Percentiles rank a stretch among this genome's conserved stretches.
phyloP scores from a whole-genome alignment of 2,113 vertebrate species.

The Syrrhaptes paradoxus region DNA sequence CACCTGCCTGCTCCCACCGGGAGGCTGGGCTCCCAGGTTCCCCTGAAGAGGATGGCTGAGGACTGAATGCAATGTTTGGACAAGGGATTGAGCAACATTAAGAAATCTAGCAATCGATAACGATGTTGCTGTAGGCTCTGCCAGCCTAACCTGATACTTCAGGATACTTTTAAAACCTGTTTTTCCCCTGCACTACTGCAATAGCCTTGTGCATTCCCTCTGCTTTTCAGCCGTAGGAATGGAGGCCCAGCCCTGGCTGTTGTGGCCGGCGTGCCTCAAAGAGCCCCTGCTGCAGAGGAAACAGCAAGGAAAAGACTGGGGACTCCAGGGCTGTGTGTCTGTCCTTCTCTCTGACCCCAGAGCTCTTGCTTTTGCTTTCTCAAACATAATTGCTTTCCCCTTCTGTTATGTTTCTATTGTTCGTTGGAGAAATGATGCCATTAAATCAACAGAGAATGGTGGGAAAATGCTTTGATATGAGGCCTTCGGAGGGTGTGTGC shows the following conservation, averaged over 20 bases:
- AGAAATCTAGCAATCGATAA: neutral
- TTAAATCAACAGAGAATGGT: conserved; percentile 60
- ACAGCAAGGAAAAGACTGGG: neutral
- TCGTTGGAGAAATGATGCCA: neutral
- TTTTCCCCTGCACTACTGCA: neutral
- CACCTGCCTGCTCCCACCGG: neutral
- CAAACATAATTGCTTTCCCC: conserved; percentile 27
- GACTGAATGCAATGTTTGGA: neutral
- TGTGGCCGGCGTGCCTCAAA: rapidly evolving
- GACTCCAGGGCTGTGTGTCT: neutral
- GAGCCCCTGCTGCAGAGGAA: neutral
- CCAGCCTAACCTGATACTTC: neutral
- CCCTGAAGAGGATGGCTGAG: neutral
- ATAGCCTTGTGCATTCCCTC: neutral
- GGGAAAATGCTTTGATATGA: conserved; percentile 60
- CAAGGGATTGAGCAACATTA: neutral
- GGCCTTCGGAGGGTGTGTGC: neutral
- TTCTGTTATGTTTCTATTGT: conserved; percentile 49
- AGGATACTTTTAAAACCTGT: neutral
- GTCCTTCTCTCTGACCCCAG: neutral
- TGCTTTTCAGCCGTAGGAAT: neutral
- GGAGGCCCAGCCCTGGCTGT: neutral
- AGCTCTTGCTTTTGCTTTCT: conserved; percentile 45
- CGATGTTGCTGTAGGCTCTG: neutral
- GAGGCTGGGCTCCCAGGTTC: neutral